phyloP scores from a whole-genome alignment of 2,888 invertebrate genomes.

The Drosophila rubida region DNA sequence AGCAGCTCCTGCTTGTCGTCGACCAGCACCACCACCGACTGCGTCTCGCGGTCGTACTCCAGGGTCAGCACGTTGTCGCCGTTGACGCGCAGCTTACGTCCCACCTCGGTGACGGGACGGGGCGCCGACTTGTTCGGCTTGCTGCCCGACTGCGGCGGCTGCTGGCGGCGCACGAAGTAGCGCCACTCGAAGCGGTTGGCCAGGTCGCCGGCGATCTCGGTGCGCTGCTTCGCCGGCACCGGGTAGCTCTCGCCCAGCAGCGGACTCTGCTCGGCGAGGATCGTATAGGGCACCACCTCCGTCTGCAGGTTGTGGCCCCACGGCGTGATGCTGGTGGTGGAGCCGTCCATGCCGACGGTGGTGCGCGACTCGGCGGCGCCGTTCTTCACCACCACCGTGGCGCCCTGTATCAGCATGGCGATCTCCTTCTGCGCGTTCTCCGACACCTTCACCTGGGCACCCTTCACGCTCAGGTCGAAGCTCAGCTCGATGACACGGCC shows the following conservation, averaged over 20 bases:
- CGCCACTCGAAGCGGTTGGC: slow-evolving; percentile 98
- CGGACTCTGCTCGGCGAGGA: slow-evolving; percentile 94
- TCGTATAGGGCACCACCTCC: slow-evolving; percentile 95
- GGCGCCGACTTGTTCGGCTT: slow-evolving; percentile 85
- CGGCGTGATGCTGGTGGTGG: slow-evolving; percentile 91
- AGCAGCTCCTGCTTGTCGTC: slow-evolving; percentile 94
- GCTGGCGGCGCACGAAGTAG: slow-evolving; percentile 92
- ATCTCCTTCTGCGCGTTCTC: slow-evolving; percentile 93
- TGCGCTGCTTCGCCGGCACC: slow-evolving; percentile 95
- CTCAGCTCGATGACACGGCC: slow-evolving; percentile 95
- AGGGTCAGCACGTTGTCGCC: slow-evolving; percentile 95
- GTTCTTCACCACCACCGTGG: slow-evolving; percentile 92
- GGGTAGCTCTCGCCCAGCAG: slow-evolving; percentile 96
- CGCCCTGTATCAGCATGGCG: slow-evolving; percentile 94
- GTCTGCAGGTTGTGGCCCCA: slow-evolving; percentile 96
- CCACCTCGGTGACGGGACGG: slow-evolving; percentile 91
- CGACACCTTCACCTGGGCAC: slow-evolving; percentile 93
- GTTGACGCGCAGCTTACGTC: slow-evolving; percentile 93
- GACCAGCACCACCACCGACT: slow-evolving; percentile 94
- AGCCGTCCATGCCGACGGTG: slow-evolving; percentile 92
- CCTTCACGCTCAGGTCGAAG: slow-evolving; percentile 95
- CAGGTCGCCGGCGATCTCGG: slow-evolving; percentile 94
- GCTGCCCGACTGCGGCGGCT: slow-evolving; percentile 87
- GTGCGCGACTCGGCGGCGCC: slow-evolving; percentile 94
- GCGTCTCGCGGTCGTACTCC: slow-evolving; percentile 95